Evolutionary conservation across 2,113 vertebrate species (phyloP), one percentile per base, ranked within the genome.

Genomic region (Lasiurus cinereus): DNA sequence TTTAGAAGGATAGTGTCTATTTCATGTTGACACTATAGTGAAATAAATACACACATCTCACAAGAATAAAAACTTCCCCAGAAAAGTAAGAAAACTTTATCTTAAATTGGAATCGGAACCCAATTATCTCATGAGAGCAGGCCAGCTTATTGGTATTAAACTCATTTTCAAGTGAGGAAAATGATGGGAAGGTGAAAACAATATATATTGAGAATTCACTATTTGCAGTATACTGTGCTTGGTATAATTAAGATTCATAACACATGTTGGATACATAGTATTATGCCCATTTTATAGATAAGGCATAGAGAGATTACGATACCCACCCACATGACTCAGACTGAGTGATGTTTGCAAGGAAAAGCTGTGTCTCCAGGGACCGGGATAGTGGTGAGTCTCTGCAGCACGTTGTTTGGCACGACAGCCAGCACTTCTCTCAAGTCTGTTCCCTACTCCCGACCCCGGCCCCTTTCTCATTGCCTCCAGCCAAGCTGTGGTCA

Each of bases 1-100:
- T 84, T 77, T 43, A 59, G 70, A 94, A 95, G 52, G 84, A 84
- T 52, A 69, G 67, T 70, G 27, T 95, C 80, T 96, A 92, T 94
- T 97, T 94, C 94, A 59, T 86, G 83, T 54, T 95, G 92, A 83
- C 80, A 39, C 80, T 27, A 27, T 22, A 69, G 36, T 79, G 59
- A 93, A 77, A 69, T 83, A 94, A 88, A 79, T 54, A 56, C 6
- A 66, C 15, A 67, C 31, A 67, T 84, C 43, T 85, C 87, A 69
- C 12, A 74, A 36, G 66, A 87, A 83, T 76, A 80, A 94, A 94
- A 77, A 73, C 36, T 73, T 80, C 19, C 36, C 62, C 52, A 24
- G 22, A 72, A 92, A 74, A 29, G 56, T 77, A 36, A 91, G 24
- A 6, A 6, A 33, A 43, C 43, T 64, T 39, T 27, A 62, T 50